Percentiles rank a stretch among this genome's conserved stretches.
Evolutionary conservation across 2,113 vertebrate genomes (phyloP).

Genomic region (Formicarius rufipectus): DNA sequence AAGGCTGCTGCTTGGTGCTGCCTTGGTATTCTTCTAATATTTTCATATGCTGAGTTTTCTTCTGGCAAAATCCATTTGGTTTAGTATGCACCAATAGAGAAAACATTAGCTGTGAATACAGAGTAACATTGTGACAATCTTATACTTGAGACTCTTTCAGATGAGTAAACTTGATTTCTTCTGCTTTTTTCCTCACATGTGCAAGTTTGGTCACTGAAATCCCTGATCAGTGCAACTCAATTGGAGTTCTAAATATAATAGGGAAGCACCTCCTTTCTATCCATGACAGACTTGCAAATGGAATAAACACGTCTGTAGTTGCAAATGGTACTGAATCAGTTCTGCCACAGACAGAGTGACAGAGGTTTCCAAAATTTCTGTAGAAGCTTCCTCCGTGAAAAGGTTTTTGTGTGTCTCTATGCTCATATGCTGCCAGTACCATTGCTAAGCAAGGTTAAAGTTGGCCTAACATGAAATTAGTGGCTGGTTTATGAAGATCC

Average conservation of each 20-base stretch:
- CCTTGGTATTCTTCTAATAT: not conserved
- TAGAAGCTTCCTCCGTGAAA: accelerated
- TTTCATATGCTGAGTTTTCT: not conserved
- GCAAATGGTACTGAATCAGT: not conserved
- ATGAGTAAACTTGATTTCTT: not conserved
- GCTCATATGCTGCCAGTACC: not conserved
- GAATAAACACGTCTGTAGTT: not conserved
- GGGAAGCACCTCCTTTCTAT: not conserved
- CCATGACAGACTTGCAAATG: not conserved
- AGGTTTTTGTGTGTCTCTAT: not conserved
- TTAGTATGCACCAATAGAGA: not conserved
- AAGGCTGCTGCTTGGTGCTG: not conserved
- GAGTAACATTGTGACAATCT: not conserved
- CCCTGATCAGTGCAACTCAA: not conserved
- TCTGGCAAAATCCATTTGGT: not conserved
- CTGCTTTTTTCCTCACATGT: not conserved
- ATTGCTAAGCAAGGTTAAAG: not conserved
- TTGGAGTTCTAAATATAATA: not conserved
- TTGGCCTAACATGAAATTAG: not conserved
- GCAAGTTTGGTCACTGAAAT: not conserved
- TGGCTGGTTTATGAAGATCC: not conserved
- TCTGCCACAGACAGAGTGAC: not conserved
- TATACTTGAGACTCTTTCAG: not conserved
- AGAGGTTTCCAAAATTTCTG: not conserved
- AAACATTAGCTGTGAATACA: not conserved